These are phyloP conservation scores for Drosophila bipectinata DNA, from an alignment of 1,140 invertebrate genomes.

Conservation along the genomic window DNA sequence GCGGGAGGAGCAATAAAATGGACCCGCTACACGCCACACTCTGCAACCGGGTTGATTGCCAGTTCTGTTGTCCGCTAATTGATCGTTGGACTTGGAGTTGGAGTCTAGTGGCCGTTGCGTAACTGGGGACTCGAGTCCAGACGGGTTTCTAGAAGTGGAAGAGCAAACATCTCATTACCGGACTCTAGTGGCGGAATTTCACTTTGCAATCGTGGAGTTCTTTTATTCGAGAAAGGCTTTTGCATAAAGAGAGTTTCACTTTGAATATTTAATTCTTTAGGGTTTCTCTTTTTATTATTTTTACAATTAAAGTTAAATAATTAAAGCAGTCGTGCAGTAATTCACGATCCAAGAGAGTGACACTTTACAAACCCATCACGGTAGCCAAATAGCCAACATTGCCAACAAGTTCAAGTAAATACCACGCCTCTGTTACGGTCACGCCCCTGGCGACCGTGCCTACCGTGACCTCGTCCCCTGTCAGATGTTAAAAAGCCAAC, in stretches of 20 bases:
- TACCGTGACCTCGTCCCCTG: conserved; percentile 2
- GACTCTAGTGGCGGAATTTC: background rate
- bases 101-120: conserved; percentile 25
- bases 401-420: background rate
- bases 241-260: background rate
- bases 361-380: background rate
- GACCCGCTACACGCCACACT: conserved; percentile 28
- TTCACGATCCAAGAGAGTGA: conserved; percentile 24
- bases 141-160: conserved; percentile 10
- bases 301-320: background rate
- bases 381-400: no score
- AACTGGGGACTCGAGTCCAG: conserved; percentile 20
- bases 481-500: background rate
- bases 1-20: conserved; percentile 38
- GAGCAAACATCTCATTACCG: conserved; percentile 32
- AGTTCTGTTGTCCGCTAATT: conserved; percentile 40
- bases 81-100: conserved; percentile 14
- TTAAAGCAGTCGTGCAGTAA: conserved; percentile 18
- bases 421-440: conserved; percentile 29
- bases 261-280: background rate
- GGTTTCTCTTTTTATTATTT: conserved; percentile 5
- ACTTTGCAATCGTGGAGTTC: background rate
- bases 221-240: background rate
- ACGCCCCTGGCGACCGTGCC: conserved; percentile 23
- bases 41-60: conserved; percentile 23